Evolutionary conservation across 2,888 invertebrate genomes (phyloP), one percentile per base, ranked within the genome.

Genomic region (Lysandra bellargus): DNA sequence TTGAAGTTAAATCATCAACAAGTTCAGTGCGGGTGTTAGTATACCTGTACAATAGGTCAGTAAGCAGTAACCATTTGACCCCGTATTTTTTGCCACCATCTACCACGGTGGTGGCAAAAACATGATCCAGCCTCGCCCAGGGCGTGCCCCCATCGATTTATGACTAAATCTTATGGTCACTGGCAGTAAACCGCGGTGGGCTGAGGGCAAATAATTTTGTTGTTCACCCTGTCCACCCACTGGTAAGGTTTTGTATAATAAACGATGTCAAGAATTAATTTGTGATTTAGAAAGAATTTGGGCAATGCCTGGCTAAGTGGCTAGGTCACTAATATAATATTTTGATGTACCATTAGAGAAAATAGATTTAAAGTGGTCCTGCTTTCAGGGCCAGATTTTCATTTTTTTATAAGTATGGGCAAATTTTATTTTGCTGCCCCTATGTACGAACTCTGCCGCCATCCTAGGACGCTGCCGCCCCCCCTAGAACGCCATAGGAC

Each of bases 61-160:
- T 64, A 7, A 64, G 12, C 64, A 64, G 64, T 30, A 23, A 23
- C 30, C 1, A 4, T 30, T 64, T 64, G 30, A 64, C 64, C 64
- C 64, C 30, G 30, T 64, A 88, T 89, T 93, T 92, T 93, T 93
- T 92, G 91, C 91, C 86, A 89, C 88, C 80, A 82, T 82, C 84
- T 85, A 86, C 87, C 86, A 85, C 86, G 82, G 85, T 86, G 85
- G 89, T 88, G 88, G 93, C 92, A 93, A 93, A 53, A 75, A 75
- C 85, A 88, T 89, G 87, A 88, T 88, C 82, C 80, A 60, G 82
- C 80, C 80, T 81, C 82, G 86, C 86, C 82, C 80, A 85, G 83
- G 89, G 90, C 90, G 90, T 86, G 89, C 88, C 85, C 80, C 73
- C 83, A 83, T 85, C 86, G 85, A 92, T 92, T 92, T 92, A 92